These are phyloP conservation scores for Pangasius macronema DNA, from an alignment of 2,797 vertebrate genomes.

Conservation along the genomic window DNA sequence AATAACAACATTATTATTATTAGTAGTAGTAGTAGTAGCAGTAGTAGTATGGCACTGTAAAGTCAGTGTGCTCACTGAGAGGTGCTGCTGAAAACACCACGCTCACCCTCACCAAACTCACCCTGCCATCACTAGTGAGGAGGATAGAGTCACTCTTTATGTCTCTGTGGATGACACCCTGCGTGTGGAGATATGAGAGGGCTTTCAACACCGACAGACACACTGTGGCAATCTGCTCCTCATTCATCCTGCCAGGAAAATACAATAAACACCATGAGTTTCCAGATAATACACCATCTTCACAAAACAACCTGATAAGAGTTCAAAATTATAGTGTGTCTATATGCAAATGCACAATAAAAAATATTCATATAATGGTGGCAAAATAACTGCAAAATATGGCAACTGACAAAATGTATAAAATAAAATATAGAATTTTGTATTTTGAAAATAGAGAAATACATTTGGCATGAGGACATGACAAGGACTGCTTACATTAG, in stretches of 20 bases:
- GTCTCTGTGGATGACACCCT: conserved; percentile 97
- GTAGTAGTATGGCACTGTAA: not conserved
- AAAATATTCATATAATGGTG: not conserved
- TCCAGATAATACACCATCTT: not conserved
- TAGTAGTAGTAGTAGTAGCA: not conserved
- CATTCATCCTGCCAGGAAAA: conserved; percentile 88
- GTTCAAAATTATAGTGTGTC: not conserved
- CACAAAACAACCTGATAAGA: not conserved
- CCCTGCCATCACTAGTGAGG: conserved; percentile 93
- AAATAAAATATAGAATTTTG: no score
- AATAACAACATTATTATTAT: not conserved
- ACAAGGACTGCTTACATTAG: not conserved
- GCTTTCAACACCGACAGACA: conserved; percentile 94
- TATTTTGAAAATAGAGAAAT: not conserved
- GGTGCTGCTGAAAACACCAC: not conserved
- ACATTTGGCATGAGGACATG: no score
- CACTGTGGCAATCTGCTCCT: conserved; percentile 97
- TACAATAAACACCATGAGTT: conserved; percentile 10
- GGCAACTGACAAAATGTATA: no score
- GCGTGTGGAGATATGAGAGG: conserved; percentile 93
- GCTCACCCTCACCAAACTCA: conserved; percentile 63
- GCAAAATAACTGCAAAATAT: not conserved
- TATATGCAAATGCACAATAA: not conserved
- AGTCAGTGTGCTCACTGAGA: not conserved
- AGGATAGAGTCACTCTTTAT: conserved; percentile 99